A percentile compares a stretch with the other conserved stretches of the same genome.
phyloP scores from a whole-genome alignment of 2,113 vertebrate species.

The Barnardius zonarius region DNA sequence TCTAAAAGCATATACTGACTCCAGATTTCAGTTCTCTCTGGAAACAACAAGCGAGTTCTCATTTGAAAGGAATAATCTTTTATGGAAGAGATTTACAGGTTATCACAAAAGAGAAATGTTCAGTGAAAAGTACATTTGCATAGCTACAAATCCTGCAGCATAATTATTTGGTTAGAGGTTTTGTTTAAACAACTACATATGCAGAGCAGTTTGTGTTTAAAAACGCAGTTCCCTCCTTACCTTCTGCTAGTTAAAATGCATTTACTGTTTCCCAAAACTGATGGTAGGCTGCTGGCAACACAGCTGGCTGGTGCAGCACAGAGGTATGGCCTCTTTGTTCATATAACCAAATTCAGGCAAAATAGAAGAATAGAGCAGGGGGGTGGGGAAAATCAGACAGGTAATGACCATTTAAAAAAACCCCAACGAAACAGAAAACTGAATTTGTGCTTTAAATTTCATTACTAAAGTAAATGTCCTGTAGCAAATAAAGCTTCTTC shows the following conservation, averaged over 20 bases:
- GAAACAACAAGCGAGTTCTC: background rate
- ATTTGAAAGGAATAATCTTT: slow-evolving; percentile 10
- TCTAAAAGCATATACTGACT: background rate
- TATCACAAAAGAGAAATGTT: background rate
- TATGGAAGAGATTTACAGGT: background rate
- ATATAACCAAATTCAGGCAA: background rate
- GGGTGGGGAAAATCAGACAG: background rate
- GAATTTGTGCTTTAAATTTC: background rate
- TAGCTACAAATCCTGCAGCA: slow-evolving; percentile 40
- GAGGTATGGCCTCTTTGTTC: background rate
- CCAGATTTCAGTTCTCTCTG: background rate
- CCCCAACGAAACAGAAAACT: background rate
- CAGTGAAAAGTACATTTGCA: slow-evolving; percentile 47
- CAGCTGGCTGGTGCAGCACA: background rate
- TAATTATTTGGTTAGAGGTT: background rate
- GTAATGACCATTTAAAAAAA: background rate
- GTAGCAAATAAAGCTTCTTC: background rate
- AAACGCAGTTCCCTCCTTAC: slow-evolving; percentile 49
- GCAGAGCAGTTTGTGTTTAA: background rate
- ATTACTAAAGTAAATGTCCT: background rate
- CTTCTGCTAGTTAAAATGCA: slow-evolving; percentile 55
- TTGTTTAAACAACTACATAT: background rate
- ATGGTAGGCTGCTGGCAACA: slow-evolving; percentile 30
- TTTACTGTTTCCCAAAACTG: slow-evolving; percentile 55
- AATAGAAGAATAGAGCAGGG: background rate